Evolutionary conservation across 2,888 invertebrate species (phyloP).

Genomic region (Deroplatys truncata): DNA sequence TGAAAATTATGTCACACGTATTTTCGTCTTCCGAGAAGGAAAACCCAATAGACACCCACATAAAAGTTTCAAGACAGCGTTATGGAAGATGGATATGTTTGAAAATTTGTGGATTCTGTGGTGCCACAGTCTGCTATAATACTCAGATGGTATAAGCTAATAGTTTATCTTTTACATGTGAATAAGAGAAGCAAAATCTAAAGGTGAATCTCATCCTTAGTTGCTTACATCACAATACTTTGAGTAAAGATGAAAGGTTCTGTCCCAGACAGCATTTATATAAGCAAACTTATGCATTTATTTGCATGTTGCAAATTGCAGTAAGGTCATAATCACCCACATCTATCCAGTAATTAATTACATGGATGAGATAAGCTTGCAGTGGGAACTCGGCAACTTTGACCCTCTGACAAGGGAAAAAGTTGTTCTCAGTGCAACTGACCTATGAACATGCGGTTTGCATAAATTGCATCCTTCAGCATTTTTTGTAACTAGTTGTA

Average conservation of each 20-base stretch:
- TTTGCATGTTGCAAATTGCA: background rate
- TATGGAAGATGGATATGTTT: no score
- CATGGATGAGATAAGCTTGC: background rate
- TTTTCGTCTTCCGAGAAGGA: no score
- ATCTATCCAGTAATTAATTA: background rate
- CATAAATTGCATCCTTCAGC: background rate
- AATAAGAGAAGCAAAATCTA: no score
- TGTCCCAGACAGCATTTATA: background rate
- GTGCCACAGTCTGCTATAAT: no score
- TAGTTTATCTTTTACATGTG: no score
- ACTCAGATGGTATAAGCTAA: no score
- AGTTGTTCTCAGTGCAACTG: background rate
- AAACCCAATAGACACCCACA: no score
- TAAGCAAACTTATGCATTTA: background rate
- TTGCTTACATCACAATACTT: background rate
- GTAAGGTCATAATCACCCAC: background rate
- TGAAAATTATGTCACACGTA: no score
- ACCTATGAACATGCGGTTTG: background rate
- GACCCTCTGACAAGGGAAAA: background rate
- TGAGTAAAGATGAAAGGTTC: background rate
- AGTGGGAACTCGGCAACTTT: background rate
- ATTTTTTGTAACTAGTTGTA: no score
- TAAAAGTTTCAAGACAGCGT: no score
- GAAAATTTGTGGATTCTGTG: no score
- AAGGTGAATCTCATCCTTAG: no score